Evolutionary conservation across 1,140 invertebrate genomes (phyloP), one percentile per base, ranked within the genome.

Genomic region (Bilobella aurantiaca): DNA sequence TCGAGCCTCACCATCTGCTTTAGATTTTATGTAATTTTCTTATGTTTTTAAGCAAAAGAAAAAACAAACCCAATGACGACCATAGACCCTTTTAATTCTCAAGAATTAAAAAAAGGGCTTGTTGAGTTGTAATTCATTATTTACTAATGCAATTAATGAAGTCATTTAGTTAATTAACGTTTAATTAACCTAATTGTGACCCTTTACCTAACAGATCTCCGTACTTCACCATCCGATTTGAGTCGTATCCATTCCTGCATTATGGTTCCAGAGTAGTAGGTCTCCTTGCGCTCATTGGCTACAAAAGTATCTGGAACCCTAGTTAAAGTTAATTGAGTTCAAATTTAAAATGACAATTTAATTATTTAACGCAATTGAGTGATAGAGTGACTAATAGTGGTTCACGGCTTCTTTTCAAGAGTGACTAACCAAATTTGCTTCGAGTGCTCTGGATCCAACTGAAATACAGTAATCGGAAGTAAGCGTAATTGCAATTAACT

Each of bases 241-340:
- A 70, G 2, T 1, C 66, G 27, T 8, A 58, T 59, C 28, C 68
- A 68, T 49, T 59, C 42, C 29, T 68, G 64, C 0, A 30, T 31
- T 1, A 31, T 58, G 1, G 28, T 58, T 1, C 62, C 53, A 18
- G 60, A 64, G 60, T 70, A 63, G 12, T 61, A 32, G 18, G 1
- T 27, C 30, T 63, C 29, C 34, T 64, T 58, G n/a, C 69, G 29
- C 46, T 70, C 69, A 56, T 70, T 70, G 1, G 63, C 63, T 42
- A 70, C 31, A 27, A 70, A 70, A 1, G 66, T 65, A 32, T 70
- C 69, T 8, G 66, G 69, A 12, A 63, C 23, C 69, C 49, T 53
- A 12, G 8, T 21, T 12, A 3, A 58, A 58, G 28, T 12, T 29
- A 29, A 14, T 28, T 14, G 28, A 3, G 30, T 30, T 25, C 8